phyloP scores from a whole-genome alignment of 2,113 vertebrate species.

The Serinus canaria region DNA sequence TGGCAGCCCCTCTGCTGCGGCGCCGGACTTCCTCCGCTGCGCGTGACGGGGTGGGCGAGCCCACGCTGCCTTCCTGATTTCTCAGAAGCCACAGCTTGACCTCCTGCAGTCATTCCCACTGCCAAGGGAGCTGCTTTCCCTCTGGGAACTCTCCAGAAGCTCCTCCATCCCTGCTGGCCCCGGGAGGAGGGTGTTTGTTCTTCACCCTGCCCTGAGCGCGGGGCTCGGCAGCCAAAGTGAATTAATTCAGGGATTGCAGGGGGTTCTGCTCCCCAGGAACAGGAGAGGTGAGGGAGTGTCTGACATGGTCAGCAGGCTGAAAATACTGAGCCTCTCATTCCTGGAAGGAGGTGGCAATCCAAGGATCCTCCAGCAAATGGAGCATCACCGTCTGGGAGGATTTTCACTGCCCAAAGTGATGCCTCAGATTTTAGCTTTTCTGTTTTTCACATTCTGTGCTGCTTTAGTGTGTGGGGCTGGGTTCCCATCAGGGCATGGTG shows the following conservation, averaged over 20 bases:
- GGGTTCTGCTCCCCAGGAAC: neutral
- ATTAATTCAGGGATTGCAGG: neutral
- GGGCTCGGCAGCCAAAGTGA: fast-evolving
- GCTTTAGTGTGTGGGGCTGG: too few species aligned
- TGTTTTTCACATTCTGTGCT: too few species aligned
- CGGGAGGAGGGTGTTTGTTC: neutral
- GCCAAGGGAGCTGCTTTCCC: neutral
- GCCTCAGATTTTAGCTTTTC: too few species aligned
- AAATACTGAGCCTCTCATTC: neutral
- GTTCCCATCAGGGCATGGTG: too few species aligned
- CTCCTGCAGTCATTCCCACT: neutral
- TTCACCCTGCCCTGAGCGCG: neutral
- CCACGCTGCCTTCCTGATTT: constrained; percentile 29
- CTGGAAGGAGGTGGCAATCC: neutral
- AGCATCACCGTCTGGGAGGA: fast-evolving
- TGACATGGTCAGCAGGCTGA: neutral
- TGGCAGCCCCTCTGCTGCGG: neutral
- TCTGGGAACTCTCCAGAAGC: neutral
- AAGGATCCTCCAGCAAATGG: fast-evolving
- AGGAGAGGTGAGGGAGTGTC: neutral
- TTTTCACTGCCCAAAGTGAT: neutral
- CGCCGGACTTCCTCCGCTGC: neutral
- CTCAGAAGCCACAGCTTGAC: neutral
- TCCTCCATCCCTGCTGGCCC: neutral
- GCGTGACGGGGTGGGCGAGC: neutral